A percentile compares a stretch with the other conserved stretches of the same genome.
Evolutionary conservation across 2,888 invertebrate species (phyloP).

Genomic region (Entomobrya proxima): DNA sequence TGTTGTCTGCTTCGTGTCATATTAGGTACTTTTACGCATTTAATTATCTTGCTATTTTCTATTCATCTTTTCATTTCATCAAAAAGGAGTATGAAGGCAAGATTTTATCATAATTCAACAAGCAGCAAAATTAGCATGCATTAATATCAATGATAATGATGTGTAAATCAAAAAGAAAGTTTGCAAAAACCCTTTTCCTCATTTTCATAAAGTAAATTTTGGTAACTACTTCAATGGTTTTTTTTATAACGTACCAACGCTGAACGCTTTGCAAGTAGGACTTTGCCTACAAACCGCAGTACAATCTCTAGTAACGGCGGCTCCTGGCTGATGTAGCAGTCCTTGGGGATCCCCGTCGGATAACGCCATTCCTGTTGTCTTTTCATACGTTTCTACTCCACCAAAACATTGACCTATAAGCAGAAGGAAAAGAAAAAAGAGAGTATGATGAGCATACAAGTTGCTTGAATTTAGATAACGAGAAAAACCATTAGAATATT

Average conservation of each 20-base stretch:
- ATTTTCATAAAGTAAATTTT: not conserved
- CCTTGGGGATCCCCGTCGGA: conserved; percentile 76
- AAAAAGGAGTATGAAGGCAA: too few relatives aligned
- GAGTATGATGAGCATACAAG: not conserved
- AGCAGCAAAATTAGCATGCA: too few relatives aligned
- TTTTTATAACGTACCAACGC: conserved; percentile 77
- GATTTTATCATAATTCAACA: too few relatives aligned
- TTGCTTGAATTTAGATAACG: not conserved
- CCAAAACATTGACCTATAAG: conserved; percentile 78
- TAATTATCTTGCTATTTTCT: not conserved
- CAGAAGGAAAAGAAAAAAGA: not conserved
- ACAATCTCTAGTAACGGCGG: conserved; percentile 78
- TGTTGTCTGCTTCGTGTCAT: not conserved
- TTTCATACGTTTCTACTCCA: conserved; percentile 78
- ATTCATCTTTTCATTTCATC: not conserved
- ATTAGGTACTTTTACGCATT: not conserved
- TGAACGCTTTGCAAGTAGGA: conserved; percentile 77
- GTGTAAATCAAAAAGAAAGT: too few relatives aligned
- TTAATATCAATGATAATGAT: too few relatives aligned
- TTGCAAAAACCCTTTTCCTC: not conserved
- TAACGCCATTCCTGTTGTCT: conserved; percentile 77
- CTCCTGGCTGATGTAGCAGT: conserved; percentile 77
- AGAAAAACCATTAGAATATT: not conserved
- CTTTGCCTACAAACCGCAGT: conserved; percentile 78
- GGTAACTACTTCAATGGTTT: too few relatives aligned